Conservation (phyloP, 2,888 invertebrate genomes). For the Calameuta idolon region DNA sequence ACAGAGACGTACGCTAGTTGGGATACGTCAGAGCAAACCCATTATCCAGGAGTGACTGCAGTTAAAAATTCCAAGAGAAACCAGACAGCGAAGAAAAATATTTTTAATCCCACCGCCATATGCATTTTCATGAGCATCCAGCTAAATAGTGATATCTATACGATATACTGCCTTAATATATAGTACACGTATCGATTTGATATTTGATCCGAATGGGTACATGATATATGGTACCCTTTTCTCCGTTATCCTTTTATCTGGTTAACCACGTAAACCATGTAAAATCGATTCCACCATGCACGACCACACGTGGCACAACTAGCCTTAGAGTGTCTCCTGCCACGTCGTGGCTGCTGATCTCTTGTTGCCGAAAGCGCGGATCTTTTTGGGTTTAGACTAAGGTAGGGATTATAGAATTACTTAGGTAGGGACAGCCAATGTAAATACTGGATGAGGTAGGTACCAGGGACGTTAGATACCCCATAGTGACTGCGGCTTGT, state of each 20-base stretch:
- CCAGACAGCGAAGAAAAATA: neutral
- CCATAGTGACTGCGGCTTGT: neutral
- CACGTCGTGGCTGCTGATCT: neutral
- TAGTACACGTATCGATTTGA: neutral
- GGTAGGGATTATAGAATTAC: constrained; percentile 26
- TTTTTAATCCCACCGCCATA: neutral
- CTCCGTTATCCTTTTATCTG: no score
- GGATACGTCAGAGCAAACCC: neutral
- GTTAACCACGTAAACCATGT: no score
- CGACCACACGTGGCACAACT: neutral
- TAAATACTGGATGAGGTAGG: constrained; percentile 30
- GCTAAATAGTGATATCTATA: neutral
- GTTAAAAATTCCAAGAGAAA: neutral
- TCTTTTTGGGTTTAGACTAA: neutral
- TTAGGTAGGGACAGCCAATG: constrained; percentile 12
- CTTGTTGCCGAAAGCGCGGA: neutral
- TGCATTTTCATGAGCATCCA: neutral
- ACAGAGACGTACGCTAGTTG: neutral
- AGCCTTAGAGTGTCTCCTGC: neutral
- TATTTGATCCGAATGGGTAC: neutral
- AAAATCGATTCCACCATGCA: no score
- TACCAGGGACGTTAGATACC: constrained; percentile 30
- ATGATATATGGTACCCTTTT: neutral
- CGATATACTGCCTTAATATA: neutral
- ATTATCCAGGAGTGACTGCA: neutral